Evolutionary conservation across 1,140 invertebrate species (phyloP), one percentile per base, ranked within the genome.

Genomic region (Drosophila kanapiae): DNA sequence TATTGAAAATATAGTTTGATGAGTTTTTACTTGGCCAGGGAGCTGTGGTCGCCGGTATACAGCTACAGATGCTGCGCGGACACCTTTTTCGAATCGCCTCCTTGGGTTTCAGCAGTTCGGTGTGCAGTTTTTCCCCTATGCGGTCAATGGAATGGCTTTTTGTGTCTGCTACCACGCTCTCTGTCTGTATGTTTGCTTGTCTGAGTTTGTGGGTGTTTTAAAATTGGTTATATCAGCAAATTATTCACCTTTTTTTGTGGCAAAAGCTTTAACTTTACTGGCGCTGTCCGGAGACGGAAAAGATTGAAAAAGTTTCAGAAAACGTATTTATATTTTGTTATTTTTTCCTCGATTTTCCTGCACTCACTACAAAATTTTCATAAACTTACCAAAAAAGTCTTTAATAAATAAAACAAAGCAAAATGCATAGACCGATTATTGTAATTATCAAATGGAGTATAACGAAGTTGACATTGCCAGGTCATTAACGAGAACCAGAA

Each of bases 1-100:
- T 88, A 88, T 90, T 88, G 84, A 90, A 88, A 88, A 88, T 85
- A 88, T 88, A 81, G 84, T 88, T 88, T 90, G 85, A 88, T 88
- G 85, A 88, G 84, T 88, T 87, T 88, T 87, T 87, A 86, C 83
- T 87, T 82, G 51, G 59, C 62, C 47, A 37, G 11, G 47, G 47
- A 48, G 38, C 65, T 65, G 57, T 37, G 63, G 51, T 35, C 42
- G 27, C 54, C 64, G 27, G 35, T 59, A 27, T 56, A 27, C 72
- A 43, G 49, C 58, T 56, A 13, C 53, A 58, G 61, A 58, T 48
- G 48, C 49, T 62, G 63, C 42, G 37, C 48, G 38, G 59, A 67
- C 62, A 54, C 37, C 45, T 59, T 40, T 53, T 38, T 9, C 27
- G 27, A 37, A 42, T 37, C 43, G 16, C 27, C 31, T 49, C 49